These are phyloP conservation scores for Cyclophora punctaria DNA, from an alignment of 2,888 invertebrate genomes.

Conservation along the genomic window DNA sequence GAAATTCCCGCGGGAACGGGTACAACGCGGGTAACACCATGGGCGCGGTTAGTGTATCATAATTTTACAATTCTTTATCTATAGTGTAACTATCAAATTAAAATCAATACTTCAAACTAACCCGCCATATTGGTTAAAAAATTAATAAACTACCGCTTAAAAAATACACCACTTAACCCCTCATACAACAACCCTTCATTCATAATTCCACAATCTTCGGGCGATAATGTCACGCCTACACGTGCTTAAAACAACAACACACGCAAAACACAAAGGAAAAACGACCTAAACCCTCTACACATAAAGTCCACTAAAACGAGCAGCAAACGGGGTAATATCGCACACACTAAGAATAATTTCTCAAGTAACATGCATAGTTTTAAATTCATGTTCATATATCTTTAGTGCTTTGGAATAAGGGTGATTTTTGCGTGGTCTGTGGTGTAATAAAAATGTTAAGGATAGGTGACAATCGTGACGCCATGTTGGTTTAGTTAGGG, in stretches of 20 bases:
- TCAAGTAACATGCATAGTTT: conserved; percentile 43
- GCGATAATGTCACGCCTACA: conserved; percentile 72
- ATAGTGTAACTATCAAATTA: neutral
- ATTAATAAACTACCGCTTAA: conserved; percentile 43
- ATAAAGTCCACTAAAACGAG: conserved; percentile 24
- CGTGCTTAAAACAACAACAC: conserved; percentile 51
- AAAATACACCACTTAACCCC: conserved; percentile 60
- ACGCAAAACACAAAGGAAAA: conserved; percentile 12
- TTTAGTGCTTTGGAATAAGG: conserved; percentile 28
- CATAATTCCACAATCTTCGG: conserved; percentile 64
- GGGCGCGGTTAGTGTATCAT: no score
- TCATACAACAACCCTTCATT: conserved; percentile 61
- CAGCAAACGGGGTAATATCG: conserved; percentile 50
- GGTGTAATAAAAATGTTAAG: conserved; percentile 26
- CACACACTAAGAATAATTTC: conserved; percentile 61
- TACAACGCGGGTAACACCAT: no score
- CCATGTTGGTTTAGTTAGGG: conserved; percentile 68
- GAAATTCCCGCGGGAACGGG: no score
- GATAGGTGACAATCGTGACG: conserved; percentile 69
- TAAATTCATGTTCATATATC: conserved; percentile 13
- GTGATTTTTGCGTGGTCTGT: conserved; percentile 12
- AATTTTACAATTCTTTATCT: no score
- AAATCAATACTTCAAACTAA: conserved; percentile 14
- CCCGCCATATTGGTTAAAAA: conserved; percentile 57
- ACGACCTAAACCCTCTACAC: conserved; percentile 6